Evolutionary conservation across 2,113 vertebrate species (phyloP), one percentile per base, ranked within the genome.

Genomic region (Hippopotamus amphibius): DNA sequence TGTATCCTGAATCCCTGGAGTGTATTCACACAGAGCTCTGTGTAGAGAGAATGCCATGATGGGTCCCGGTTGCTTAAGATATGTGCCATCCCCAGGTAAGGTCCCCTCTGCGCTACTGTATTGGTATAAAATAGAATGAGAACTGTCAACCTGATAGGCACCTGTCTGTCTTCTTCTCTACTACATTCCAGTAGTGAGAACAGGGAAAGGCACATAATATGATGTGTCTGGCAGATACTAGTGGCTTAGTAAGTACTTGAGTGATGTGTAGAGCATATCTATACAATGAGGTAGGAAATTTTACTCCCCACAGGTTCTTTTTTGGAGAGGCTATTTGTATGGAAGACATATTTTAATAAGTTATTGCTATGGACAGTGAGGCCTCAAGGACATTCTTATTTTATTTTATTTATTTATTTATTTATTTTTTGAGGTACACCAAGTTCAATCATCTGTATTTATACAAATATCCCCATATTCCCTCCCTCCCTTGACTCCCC

Each of bases 71-170:
- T 41, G 21, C 53, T 46, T 46, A 66, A 90, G 69, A 46, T 37
- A 57, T 0, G 1, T 6, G 9, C 0, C n/a, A 3, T 7, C 3
- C 0, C 15, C 5, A 37, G 37, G 37, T 37, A 37, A 37, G 37
- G 37, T 26, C 19, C 2, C 3, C 7, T 57, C 37, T 37, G 37
- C 37, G 37, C 37, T 37, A 37, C 37, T 37, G 37, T 37, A 37
- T 37, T 37, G 37, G 37, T 37, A 37, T 37, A 37, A 37, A 37
- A 37, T 37, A 37, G 37, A 37, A 37, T 37, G 37, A 37, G 37
- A 37, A 37, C 37, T 37, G 37, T 37, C 37, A 37, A 37, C 37
- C 37, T 37, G 37, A 37, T 37, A 37, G 37, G 37, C 13, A 2
- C 30, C 22, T 63, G 24, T 19, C 14, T 76, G 59, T 88, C 57